These are phyloP conservation scores for Cossypha caffra DNA, from an alignment of 2,797 vertebrate species.

Conservation along the genomic window DNA sequence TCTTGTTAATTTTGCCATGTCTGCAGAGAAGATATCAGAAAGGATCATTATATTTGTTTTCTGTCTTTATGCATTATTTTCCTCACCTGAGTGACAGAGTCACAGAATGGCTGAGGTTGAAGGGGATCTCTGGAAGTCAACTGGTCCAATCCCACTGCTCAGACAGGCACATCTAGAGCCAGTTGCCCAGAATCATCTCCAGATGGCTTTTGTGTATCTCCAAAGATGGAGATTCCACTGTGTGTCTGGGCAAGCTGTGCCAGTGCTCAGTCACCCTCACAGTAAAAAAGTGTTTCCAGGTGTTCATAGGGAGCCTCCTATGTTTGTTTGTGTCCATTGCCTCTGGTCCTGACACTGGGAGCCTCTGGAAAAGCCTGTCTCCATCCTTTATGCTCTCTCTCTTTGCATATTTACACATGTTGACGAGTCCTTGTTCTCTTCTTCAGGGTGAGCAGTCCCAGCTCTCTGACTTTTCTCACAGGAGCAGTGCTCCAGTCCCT, in stretches of 20 bases:
- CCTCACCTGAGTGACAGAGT: neutral
- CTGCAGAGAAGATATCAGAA: neutral
- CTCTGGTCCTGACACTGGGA: neutral
- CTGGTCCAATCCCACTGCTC: neutral
- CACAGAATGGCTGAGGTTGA: neutral
- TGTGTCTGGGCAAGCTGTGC: neutral
- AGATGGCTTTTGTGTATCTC: neutral
- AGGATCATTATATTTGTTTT: neutral
- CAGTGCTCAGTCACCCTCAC: neutral
- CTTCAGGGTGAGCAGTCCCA: neutral
- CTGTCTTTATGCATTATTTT: neutral
- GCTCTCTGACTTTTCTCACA: neutral
- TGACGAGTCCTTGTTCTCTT: neutral
- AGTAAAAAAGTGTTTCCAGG: neutral
- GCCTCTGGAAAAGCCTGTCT: neutral
- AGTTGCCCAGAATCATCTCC: neutral
- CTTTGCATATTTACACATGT: neutral
- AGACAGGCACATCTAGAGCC: neutral
- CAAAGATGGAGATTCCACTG: too few relatives aligned
- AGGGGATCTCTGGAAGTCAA: neutral
- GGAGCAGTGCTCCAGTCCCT: neutral
- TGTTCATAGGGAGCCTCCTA: neutral
- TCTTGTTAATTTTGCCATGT: neutral
- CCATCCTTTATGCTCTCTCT: accelerated
- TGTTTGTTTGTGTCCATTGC: neutral